Percentiles rank a stretch among this genome's conserved stretches.
phyloP scores from a whole-genome alignment of 2,113 vertebrate genomes.

The Tetrao urogallus region DNA sequence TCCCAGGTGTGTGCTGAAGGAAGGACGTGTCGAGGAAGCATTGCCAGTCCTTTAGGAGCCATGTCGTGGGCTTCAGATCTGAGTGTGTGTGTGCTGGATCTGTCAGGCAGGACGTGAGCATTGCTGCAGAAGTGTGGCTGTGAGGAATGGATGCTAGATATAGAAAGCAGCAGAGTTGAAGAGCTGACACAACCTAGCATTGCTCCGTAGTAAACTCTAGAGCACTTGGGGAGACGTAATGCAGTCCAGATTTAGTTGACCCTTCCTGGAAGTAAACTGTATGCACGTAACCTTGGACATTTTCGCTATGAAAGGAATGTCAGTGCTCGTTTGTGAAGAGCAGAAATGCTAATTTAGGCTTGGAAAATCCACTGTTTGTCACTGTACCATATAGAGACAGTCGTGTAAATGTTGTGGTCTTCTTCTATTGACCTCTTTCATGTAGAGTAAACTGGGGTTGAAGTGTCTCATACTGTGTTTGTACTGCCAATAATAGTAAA shows the following conservation, averaged over 20 bases:
- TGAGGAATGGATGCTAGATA: neutral
- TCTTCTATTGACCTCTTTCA: neutral
- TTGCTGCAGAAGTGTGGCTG: rapidly evolving
- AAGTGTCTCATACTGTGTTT: neutral
- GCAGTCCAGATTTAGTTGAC: neutral
- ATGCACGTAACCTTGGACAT: neutral
- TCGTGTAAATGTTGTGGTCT: neutral
- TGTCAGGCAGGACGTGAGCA: neutral
- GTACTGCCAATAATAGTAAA: neutral
- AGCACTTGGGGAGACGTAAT: neutral
- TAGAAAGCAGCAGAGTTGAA: neutral
- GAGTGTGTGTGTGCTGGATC: neutral
- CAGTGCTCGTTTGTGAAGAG: neutral
- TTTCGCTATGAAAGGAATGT: neutral
- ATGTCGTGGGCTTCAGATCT: neutral
- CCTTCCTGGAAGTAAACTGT: neutral
- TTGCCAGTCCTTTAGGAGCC: neutral
- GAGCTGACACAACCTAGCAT: neutral
- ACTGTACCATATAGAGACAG: neutral
- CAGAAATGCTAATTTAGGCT: neutral
- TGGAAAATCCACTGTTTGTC: neutral
- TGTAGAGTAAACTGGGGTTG: neutral
- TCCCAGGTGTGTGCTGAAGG: neutral
- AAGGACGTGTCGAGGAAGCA: neutral
- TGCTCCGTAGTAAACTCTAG: neutral